These are phyloP conservation scores for Ctenopoma kingsleyae DNA, from an alignment of 2,797 vertebrate genomes.

Conservation along the genomic window DNA sequence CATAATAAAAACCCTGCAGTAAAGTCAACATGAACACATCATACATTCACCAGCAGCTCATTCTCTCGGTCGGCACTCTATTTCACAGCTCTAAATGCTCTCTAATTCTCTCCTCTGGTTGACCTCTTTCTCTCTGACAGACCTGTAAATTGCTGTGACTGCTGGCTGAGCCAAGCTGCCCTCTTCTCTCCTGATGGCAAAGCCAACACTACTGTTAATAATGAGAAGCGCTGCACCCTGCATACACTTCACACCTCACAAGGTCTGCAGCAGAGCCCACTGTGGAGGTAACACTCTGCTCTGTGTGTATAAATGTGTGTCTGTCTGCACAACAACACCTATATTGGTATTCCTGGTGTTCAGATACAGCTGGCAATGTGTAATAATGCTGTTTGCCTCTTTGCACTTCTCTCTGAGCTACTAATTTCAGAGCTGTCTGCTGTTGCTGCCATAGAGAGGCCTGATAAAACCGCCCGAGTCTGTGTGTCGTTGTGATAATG, in stretches of 20 bases:
- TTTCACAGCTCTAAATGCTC: conserved; percentile 67
- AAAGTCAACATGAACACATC: conserved; percentile 63
- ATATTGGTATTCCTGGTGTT: conserved; percentile 52
- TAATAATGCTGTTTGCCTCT: conserved; percentile 65
- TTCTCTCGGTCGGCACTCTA: conserved; percentile 40
- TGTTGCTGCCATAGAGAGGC: conserved; percentile 46
- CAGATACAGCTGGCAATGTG: conserved; percentile 61
- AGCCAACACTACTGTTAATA: conserved; percentile 68
- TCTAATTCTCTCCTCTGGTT: conserved; percentile 64
- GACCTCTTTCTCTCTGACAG: conserved; percentile 64
- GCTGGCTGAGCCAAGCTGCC: conserved; percentile 60
- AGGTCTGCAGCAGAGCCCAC: conserved; percentile 39
- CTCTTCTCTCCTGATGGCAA: conserved; percentile 55
- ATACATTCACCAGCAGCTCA: conserved; percentile 52
- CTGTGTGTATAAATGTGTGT: conserved; percentile 16
- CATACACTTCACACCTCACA: conserved; percentile 63
- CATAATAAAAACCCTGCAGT: conserved; percentile 52
- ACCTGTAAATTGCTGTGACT: conserved; percentile 73
- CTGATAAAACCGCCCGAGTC: conserved; percentile 50
- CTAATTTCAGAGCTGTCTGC: conserved; percentile 65
- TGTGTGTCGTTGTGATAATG: conserved; percentile 48
- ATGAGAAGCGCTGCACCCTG: conserved; percentile 55
- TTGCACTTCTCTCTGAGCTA: conserved; percentile 38
- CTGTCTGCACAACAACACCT: conserved; percentile 34
- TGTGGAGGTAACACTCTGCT: conserved; percentile 32